Conservation (phyloP, 2,113 vertebrate species). For the Nematolebias whitei region DNA sequence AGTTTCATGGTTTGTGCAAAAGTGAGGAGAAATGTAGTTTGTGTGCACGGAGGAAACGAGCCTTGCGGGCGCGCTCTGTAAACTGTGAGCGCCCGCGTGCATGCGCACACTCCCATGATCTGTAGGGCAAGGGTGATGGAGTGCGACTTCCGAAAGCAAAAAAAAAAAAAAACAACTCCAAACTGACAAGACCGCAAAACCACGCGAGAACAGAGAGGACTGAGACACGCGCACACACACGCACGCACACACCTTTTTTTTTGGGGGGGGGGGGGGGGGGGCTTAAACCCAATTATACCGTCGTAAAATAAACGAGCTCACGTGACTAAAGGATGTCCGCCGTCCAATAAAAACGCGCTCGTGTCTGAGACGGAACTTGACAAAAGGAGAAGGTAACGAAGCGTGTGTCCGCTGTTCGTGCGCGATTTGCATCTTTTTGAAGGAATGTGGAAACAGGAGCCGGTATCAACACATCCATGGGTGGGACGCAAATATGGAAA, state of each 20-base stretch:
- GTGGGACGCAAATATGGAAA: slow-evolving; percentile 51
- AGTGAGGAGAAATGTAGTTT: slow-evolving; percentile 23
- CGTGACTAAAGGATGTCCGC: slow-evolving; percentile 16
- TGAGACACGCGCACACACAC: too few relatives aligned
- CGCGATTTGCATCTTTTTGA: background rate
- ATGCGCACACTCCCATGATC: slow-evolving; percentile 6
- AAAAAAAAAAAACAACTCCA: slow-evolving; percentile 26
- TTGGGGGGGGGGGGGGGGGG: too few relatives aligned
- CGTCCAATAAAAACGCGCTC: slow-evolving; percentile 9
- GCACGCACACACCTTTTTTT: background rate
- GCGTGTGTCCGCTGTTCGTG: background rate
- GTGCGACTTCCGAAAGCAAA: slow-evolving; percentile 40
- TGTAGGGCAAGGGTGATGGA: slow-evolving; percentile 37
- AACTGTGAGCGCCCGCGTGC: background rate
- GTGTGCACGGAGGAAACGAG: slow-evolving; percentile 32
- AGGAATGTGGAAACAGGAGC: background rate
- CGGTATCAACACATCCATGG: background rate
- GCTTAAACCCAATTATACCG: background rate
- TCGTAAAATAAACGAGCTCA: background rate
- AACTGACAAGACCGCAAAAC: slow-evolving; percentile 23
- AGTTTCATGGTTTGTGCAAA: slow-evolving; percentile 9
- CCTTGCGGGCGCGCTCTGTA: background rate
- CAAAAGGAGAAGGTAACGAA: background rate
- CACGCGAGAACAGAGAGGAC: slow-evolving; percentile 24
- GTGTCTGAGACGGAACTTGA: slow-evolving; percentile 16